These are phyloP conservation scores for Clunio marinus DNA, from an alignment of 2,888 invertebrate species.

Conservation along the genomic window DNA sequence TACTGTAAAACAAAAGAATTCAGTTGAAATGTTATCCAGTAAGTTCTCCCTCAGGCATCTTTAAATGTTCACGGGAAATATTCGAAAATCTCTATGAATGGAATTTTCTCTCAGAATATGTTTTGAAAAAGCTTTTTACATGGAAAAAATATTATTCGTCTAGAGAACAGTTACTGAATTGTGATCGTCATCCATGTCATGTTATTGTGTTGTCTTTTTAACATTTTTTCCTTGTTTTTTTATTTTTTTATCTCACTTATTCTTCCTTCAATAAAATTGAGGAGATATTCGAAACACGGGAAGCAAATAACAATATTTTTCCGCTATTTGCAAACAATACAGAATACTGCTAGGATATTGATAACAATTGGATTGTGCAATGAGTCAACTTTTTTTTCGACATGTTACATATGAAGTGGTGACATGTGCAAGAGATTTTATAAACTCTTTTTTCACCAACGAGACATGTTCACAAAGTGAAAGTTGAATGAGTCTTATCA, in stretches of 20 bases:
- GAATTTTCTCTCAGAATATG: neutral
- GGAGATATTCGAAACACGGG: neutral
- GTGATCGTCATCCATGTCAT: conserved; percentile 11
- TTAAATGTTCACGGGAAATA: neutral
- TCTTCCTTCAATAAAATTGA: conserved; percentile 4
- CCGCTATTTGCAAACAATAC: conserved; percentile 2
- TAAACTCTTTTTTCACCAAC: no score
- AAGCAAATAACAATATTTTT: conserved; percentile 2
- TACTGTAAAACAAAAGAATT: neutral
- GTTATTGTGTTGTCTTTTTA: conserved; percentile 18
- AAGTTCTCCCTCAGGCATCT: neutral
- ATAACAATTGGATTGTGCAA: conserved; percentile 17
- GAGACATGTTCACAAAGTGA: no score
- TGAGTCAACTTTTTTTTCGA: neutral
- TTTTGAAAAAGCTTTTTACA: neutral
- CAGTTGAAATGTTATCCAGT: neutral
- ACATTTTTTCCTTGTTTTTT: neutral
- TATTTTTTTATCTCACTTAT: neutral
- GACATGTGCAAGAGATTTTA: no score
- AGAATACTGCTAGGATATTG: conserved; percentile 12
- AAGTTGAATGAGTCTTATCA: no score
- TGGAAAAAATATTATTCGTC: neutral
- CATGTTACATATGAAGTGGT: no score
- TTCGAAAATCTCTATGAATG: conserved; percentile 10
- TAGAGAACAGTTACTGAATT: neutral